Evolutionary conservation across 1,140 invertebrate genomes (phyloP).

Genomic region (Drosophila carrolli): DNA sequence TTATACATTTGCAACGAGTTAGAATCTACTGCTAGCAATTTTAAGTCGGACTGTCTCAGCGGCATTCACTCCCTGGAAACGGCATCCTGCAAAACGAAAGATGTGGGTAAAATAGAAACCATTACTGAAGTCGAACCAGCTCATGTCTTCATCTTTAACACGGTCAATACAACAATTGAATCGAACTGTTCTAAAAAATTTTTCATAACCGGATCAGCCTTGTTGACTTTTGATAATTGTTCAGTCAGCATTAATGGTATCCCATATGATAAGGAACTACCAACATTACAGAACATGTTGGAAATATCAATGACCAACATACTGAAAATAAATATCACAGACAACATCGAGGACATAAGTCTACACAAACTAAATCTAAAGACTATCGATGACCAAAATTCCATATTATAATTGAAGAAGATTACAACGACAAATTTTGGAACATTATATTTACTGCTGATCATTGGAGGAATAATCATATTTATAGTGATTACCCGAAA

Average conservation of each 20-base stretch:
- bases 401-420: background rate
- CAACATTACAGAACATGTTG: background rate
- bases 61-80: slow-evolving; percentile 2
- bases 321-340: background rate
- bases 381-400: background rate
- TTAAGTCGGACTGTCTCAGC: background rate
- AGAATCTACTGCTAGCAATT: background rate
- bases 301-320: background rate
- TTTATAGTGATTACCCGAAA: background rate
- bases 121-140: slow-evolving; percentile 1
- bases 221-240: background rate
- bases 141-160: background rate
- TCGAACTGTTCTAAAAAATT: slow-evolving; percentile 1
- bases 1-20: background rate
- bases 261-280: slow-evolving; percentile 2
- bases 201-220: background rate
- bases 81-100: background rate
- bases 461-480: background rate
- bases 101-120: slow-evolving; percentile 4
- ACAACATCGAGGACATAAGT: background rate
- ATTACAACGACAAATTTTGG: slow-evolving; percentile 1
- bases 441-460: background rate
- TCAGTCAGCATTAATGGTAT: slow-evolving; percentile 1
- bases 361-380: background rate
- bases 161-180: slow-evolving; percentile 1